These are phyloP conservation scores for Leptestheria dahalacensis DNA, from an alignment of 1,140 invertebrate species.

Conservation along the genomic window DNA sequence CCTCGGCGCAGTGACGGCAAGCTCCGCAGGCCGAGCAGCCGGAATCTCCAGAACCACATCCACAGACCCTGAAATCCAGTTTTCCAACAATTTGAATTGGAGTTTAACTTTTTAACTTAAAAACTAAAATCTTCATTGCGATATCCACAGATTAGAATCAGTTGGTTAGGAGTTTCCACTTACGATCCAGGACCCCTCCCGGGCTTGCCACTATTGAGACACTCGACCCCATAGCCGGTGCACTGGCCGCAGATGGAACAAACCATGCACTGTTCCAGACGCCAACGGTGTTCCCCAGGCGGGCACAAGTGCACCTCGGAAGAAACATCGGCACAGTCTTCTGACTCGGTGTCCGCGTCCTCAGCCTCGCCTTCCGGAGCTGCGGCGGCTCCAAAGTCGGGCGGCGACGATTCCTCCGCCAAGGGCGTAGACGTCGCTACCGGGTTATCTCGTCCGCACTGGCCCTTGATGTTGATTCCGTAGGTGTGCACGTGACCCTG, in stretches of 20 bases:
- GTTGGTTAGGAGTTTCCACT: slow-evolving; percentile 30
- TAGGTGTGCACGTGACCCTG: slow-evolving; percentile 88
- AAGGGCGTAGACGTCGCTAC: not conserved
- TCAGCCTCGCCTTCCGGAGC: slow-evolving; percentile 33
- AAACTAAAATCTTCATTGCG: too few relatives aligned
- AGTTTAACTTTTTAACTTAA: not conserved
- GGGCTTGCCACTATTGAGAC: slow-evolving; percentile 57
- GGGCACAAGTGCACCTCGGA: slow-evolving; percentile 38
- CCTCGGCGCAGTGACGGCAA: slow-evolving; percentile 69
- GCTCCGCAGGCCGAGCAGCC: slow-evolving; percentile 84
- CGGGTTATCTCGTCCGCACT: slow-evolving; percentile 68
- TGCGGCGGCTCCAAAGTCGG: slow-evolving; percentile 3
- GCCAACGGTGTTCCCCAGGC: slow-evolving; percentile 59
- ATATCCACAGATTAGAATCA: not conserved
- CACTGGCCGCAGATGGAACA: slow-evolving; percentile 85
- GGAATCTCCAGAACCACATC: slow-evolving; percentile 86
- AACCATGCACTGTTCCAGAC: slow-evolving; percentile 67
- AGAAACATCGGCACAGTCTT: slow-evolving; percentile 30
- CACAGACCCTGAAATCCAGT: slow-evolving; percentile 89
- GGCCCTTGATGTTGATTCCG: slow-evolving; percentile 94
- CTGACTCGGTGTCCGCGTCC: slow-evolving; percentile 41
- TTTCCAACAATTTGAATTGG: slow-evolving; percentile 20
- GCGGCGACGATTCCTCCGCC: not conserved
- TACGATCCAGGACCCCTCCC: slow-evolving; percentile 73
- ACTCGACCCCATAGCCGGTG: slow-evolving; percentile 76